Evolutionary conservation across 2,113 vertebrate species (phyloP).

Genomic region (Balaeniceps rex): DNA sequence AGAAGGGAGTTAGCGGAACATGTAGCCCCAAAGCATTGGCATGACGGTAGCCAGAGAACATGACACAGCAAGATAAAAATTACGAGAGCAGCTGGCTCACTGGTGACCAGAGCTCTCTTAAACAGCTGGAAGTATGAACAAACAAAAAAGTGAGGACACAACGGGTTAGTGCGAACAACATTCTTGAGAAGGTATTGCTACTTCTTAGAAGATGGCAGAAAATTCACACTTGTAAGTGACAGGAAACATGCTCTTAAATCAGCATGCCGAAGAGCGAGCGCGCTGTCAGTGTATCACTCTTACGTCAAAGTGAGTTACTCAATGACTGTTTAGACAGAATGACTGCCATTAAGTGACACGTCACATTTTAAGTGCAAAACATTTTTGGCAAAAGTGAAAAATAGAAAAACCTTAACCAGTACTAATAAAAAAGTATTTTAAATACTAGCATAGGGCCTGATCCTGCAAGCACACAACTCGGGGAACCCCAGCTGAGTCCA

Average conservation of each 20-base stretch:
- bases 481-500: neutral
- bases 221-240: neutral
- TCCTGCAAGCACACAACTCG: constrained; percentile 28
- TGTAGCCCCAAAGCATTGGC: neutral
- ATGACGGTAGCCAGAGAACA: neutral
- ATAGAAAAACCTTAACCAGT: constrained; percentile 83
- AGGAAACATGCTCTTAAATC: neutral
- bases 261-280: neutral
- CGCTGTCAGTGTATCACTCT: neutral
- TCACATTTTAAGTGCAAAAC: constrained; percentile 75
- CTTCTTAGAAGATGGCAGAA: neutral
- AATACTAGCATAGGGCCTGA: constrained; percentile 49
- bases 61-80: neutral
- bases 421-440: constrained; percentile 75
- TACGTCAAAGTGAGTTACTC: neutral
- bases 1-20: neutral
- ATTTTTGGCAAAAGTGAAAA: constrained; percentile 87
- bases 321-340: neutral
- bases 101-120: neutral
- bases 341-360: constrained; percentile 52
- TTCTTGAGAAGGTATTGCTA: constrained; percentile 37
- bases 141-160: neutral
- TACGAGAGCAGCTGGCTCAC: neutral
- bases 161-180: neutral
- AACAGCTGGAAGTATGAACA: neutral